Evolutionary conservation across 1,140 invertebrate genomes (phyloP), one percentile per base, ranked within the genome.

Genomic region (Monochamus saltuarius): DNA sequence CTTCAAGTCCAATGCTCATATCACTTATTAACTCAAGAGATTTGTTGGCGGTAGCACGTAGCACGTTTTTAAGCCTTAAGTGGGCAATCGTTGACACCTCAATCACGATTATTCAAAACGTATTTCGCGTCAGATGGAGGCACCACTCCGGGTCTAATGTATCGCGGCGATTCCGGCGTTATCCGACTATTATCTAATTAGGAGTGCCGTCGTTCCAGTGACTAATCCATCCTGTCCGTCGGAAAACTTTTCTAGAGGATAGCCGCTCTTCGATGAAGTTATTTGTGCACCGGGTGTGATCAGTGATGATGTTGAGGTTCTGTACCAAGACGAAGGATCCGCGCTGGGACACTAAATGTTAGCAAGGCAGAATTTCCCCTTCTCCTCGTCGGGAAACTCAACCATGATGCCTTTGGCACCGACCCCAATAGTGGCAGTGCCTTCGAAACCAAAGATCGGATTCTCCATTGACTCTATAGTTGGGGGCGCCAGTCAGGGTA

Each of bases 381-480:
- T 56, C 29, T 42, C 37, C 8, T 47, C 34, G 43, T 60, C 38
- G 49, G 50, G 49, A 34, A 49, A 54, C 17, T 37, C 38, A 70
- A 87, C 82, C 80, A 93, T 94, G 91, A 91, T 91, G 88, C 89
- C 89, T 82, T 84, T 92, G 78, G 89, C 89, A 83, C 92, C 92
- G 80, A 92, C 90, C 72, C 88, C 89, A 80, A 89, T 91, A 70
- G 85, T 88, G 73, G 84, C 88, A 72, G 87, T 90, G 77, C 87
- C 88, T 61, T 87, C 89, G 58, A 94, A 94, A 82, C 92, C 92
- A 43, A 96, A 95, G 81, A 90, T 95, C 74, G 93, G 92, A 72
- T 96, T 96, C 75, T 94, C 91, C 71, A 96, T 97, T 75, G 94
- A 96, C 78, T 94, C 92, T 67, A 94, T 96, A 65, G 94, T 97